Base-by-base conservation (phyloP, 92 coral and sea anemone species). In the Chrysogorgia sp. region DNA sequence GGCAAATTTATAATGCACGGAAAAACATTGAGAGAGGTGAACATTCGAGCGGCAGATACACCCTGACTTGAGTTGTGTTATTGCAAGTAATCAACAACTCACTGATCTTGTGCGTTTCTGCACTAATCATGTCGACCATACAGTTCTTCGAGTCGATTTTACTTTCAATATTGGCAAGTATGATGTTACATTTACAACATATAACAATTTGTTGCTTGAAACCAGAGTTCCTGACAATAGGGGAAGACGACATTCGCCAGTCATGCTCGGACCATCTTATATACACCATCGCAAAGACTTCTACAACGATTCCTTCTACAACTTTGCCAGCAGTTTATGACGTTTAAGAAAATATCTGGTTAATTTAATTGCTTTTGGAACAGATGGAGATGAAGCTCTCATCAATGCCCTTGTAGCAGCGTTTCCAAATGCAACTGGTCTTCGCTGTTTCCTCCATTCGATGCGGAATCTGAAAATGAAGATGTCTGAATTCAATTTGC, bases 381-480 rank as follows among this genome's bases (percentile, higher is more conserved):
- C 85, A 58, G 85, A 81, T 66, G 85, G 85, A 58, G 81, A 81
- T 25, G 62, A 58, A 55, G 70, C 85, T 55, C 80, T 71, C 25
- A 72, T 81, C 63, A 71, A 72, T 61, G 81, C 85, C 22, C 81
- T 66, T 29, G 52, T 56, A 19, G 70, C 77, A 26, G 65, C 37
- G 71, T 82, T 74, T 2, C 81, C 66, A 29, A 24, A 41, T 63
- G 82, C 69, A 28, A 63, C 75, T 52, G 82, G 82, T 34, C 66
- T 82, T 66, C 82, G 82, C 34, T 74, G 86, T 72, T 82, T 74
- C 81, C 86, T 74, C 58, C 86, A 82, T 60, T 48, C 81, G 17
- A 72, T 74, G 34, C 67, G 34, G 21, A 82, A 82, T 78, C 34
- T 82, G 53, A 82, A 82, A 43, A 48, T 55, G 19, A 60, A 74